Conservation (phyloP, 2,797 vertebrate genomes). For the Steatocranus sp. region DNA sequence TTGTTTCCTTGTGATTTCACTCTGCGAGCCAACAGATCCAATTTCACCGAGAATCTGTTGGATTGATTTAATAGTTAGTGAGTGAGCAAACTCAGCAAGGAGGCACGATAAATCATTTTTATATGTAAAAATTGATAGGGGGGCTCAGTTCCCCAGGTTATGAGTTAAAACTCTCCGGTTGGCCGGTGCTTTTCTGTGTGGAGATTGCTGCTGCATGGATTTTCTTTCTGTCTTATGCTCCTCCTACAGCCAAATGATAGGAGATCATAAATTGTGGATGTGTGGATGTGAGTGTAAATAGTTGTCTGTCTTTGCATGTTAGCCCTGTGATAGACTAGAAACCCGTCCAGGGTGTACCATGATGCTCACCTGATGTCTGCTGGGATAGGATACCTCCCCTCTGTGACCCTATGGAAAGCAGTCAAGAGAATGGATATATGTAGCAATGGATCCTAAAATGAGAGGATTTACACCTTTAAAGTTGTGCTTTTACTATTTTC, state of each 20-base stretch:
- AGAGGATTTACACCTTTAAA: background rate
- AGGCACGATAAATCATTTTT: background rate
- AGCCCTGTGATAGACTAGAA: background rate
- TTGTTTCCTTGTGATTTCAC: background rate
- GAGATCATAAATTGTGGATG: background rate
- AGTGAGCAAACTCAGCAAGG: background rate
- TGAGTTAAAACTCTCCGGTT: background rate
- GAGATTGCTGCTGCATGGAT: background rate
- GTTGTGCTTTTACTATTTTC: background rate
- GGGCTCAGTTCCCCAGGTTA: background rate
- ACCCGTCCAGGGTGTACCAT: rapidly evolving
- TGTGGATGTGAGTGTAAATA: background rate
- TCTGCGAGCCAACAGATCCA: background rate
- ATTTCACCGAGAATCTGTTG: background rate
- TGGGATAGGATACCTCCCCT: background rate
- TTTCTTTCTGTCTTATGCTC: background rate
- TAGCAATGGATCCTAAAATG: background rate
- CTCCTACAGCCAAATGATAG: background rate
- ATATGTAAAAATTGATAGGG: background rate
- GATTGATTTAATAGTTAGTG: background rate
- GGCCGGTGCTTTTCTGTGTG: background rate
- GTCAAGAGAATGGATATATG: background rate
- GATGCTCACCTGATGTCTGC: background rate
- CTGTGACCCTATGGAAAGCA: background rate
- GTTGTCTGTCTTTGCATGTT: background rate